phyloP scores from a whole-genome alignment of 1,140 invertebrate species.

The Euura saliciscinereae region DNA sequence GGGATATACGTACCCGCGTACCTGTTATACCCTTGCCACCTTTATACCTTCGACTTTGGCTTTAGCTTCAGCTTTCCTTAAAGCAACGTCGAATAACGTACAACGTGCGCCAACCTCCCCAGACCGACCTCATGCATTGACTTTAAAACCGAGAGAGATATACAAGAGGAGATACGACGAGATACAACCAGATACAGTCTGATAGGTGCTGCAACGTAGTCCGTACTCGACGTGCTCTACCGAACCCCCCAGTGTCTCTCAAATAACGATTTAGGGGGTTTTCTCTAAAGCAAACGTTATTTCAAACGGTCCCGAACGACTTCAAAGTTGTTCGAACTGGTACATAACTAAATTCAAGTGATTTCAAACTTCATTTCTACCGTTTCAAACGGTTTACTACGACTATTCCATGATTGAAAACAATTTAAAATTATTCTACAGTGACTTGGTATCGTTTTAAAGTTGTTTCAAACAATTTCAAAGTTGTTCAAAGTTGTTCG shows the following conservation, averaged over 20 bases:
- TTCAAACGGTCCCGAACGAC: no score
- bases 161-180: background rate
- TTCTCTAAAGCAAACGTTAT: no score
- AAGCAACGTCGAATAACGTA: background rate
- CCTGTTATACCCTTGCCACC: background rate
- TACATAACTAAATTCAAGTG: no score
- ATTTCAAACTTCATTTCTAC: no score
- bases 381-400: no score
- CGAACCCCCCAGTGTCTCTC: conserved; percentile 7
- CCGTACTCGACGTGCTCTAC: conserved; percentile 7
- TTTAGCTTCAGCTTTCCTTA: background rate
- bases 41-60: background rate
- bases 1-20: background rate
- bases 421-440: no score
- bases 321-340: no score
- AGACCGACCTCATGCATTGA: background rate
- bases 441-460: no score
- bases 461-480: no score
- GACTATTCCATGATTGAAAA: no score
- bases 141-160: background rate
- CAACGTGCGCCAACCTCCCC: background rate
- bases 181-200: background rate
- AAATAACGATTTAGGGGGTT: background rate
- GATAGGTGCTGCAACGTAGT: background rate
- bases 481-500: no score